Evolutionary conservation across 2,113 vertebrate genomes (phyloP).

Genomic region (Dipodomys ordii): DNA sequence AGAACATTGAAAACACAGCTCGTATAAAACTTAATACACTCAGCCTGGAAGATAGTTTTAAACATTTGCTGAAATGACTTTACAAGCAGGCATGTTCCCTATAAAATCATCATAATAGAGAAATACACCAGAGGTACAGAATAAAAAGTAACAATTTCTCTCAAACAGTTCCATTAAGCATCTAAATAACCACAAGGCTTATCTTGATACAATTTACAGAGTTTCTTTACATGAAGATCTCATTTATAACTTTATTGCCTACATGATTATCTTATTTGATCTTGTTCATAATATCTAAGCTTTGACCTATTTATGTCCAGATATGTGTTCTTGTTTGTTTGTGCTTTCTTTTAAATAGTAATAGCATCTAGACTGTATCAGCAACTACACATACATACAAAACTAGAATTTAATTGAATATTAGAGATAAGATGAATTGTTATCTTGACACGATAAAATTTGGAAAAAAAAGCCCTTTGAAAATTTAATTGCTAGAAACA

Average conservation of each 20-base stretch:
- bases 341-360: background rate
- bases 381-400: background rate
- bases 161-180: conserved; percentile 55
- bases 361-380: background rate
- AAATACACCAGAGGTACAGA: conserved; percentile 64
- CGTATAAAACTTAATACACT: conserved; percentile 80
- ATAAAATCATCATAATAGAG: conserved; percentile 72
- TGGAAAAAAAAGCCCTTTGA: background rate
- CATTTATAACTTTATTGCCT: background rate
- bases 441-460: background rate
- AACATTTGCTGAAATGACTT: conserved; percentile 81
- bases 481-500: background rate
- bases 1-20: conserved; percentile 77
- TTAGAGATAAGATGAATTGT: background rate
- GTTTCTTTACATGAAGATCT: conserved; percentile 36
- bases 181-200: conserved; percentile 64
- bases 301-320: conserved; percentile 12
- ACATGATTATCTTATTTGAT: conserved; percentile 41
- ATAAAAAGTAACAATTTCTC: conserved; percentile 66
- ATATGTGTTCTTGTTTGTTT: background rate
- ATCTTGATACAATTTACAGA: conserved; percentile 27
- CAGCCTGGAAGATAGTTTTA: conserved; percentile 74
- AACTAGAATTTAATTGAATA: background rate
- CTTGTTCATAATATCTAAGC: background rate
- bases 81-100: conserved; percentile 74